Evolutionary conservation across 2,113 vertebrate species (phyloP), one percentile per base, ranked within the genome.

Genomic region (Camelus dromedarius): DNA sequence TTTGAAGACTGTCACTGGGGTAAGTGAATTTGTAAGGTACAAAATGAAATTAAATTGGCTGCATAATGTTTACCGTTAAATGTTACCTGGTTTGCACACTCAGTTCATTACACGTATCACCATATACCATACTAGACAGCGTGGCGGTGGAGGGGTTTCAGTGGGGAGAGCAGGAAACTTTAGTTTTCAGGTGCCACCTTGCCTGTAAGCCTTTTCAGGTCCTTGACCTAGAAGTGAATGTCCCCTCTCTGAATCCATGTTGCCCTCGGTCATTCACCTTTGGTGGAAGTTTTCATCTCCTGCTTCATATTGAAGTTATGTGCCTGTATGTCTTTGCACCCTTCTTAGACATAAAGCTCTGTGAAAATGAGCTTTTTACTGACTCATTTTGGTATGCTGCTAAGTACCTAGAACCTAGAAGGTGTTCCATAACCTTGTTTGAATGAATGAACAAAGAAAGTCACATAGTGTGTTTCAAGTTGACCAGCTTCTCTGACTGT

Each of bases 401-500:
- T 84, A 35, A 76, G 10, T 58, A 67, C n/a, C 22, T 88, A 81
- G 83, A 60, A 76, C 38, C 54, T 64, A 91, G 81, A 93, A 84
- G 8, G 62, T n/a, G 0, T 81, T 38, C 7, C 28, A 18, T 69
- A 82, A 46, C 12, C n/a, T 84, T 70, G 48, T 72, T 82, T 70
- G 69, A 91, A 81, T 32, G 46, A 89, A 80, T 28, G 50, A 72
- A 60, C 32, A 89, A 77, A 89, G 46, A 76, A 54, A 87, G 54
- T 54, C 60, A 50, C 12, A 76, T 14, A n/a, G 30, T 6, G 20
- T 73, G 5, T 89, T 97, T 96, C 64, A 87, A 26, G 11, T 86
- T 93, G 46, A 84, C 15, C 75, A 93, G 3, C 70, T 94, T 88
- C 46, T 93, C 70, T 92, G 69, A 90, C 32, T 60, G 66, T 86